A percentile compares a stretch with the other conserved stretches of the same genome.
phyloP scores from a whole-genome alignment of 2,113 vertebrate species.

The Laticauda colubrina region DNA sequence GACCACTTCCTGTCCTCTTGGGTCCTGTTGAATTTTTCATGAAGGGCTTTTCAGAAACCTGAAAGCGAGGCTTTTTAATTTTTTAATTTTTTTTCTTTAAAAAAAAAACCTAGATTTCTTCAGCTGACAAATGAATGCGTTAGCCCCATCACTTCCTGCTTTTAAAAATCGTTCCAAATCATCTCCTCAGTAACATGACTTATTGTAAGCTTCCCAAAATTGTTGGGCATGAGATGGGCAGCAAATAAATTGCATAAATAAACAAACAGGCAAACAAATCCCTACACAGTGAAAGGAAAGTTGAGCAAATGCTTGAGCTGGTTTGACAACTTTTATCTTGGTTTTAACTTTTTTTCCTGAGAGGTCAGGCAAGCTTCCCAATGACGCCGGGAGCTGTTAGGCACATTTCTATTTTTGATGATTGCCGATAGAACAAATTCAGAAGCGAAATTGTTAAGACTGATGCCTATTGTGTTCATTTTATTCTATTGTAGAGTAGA shows the following conservation, averaged over 20 bases:
- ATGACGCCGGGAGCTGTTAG: background rate
- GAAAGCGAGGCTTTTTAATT: background rate
- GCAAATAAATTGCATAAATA: too few relatives aligned
- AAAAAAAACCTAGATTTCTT: background rate
- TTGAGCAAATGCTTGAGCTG: background rate
- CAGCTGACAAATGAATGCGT: background rate
- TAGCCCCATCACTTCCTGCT: background rate
- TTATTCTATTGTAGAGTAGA: background rate
- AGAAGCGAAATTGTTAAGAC: background rate
- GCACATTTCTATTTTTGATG: background rate
- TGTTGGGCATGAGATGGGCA: too few relatives aligned
- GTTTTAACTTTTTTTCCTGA: background rate
- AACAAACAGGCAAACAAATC: too few relatives aligned
- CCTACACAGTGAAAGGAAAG: background rate
- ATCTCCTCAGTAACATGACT: background rate
- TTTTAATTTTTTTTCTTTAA: too few relatives aligned
- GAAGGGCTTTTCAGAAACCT: constrained; percentile 19
- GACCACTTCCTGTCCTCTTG: background rate
- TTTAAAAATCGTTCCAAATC: background rate
- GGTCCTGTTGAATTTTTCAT: background rate
- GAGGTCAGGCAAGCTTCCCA: background rate
- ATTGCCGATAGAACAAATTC: background rate
- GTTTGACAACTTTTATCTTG: background rate
- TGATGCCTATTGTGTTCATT: background rate
- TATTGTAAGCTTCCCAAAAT: too few relatives aligned